phyloP scores from a whole-genome alignment of 2,888 invertebrate species.

The Anorthoa munda region DNA sequence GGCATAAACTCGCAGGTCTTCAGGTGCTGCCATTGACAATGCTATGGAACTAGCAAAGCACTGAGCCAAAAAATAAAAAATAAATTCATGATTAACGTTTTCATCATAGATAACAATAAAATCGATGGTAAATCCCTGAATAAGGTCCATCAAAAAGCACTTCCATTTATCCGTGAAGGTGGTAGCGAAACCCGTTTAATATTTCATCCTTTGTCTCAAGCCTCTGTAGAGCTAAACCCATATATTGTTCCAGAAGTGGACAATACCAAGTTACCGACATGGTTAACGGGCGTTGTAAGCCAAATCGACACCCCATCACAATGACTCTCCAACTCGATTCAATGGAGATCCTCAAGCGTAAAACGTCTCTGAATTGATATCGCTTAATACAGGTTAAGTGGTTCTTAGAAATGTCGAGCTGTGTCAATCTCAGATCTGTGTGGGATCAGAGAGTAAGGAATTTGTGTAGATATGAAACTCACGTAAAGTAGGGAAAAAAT shows the following conservation, averaged over 20 bases:
- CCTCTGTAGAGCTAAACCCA: background rate
- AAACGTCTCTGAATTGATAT: slow-evolving; percentile 27
- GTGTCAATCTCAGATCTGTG: slow-evolving; percentile 19
- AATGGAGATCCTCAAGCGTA: slow-evolving; percentile 12
- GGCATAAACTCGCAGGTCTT: no score
- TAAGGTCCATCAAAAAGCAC: background rate
- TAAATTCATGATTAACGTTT: no score
- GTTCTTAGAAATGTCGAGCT: slow-evolving; percentile 7
- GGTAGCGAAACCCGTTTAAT: background rate
- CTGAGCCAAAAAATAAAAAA: no score
- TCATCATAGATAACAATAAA: background rate
- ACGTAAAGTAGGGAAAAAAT: no score
- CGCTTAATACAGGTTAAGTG: slow-evolving; percentile 20
- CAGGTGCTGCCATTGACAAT: no score
- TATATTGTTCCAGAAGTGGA: slow-evolving; percentile 5
- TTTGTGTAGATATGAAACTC: background rate
- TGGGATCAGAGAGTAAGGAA: slow-evolving; percentile 2
- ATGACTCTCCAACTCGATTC: slow-evolving; percentile 25
- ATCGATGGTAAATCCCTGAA: background rate
- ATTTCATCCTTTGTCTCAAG: background rate
- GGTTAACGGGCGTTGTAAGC: background rate
- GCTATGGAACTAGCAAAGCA: no score
- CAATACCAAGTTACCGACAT: slow-evolving; percentile 8
- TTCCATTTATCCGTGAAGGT: background rate
- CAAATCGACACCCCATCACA: slow-evolving; percentile 15